phyloP scores from a whole-genome alignment of 2,113 vertebrate genomes.

The Todiramphus saurophagus region DNA sequence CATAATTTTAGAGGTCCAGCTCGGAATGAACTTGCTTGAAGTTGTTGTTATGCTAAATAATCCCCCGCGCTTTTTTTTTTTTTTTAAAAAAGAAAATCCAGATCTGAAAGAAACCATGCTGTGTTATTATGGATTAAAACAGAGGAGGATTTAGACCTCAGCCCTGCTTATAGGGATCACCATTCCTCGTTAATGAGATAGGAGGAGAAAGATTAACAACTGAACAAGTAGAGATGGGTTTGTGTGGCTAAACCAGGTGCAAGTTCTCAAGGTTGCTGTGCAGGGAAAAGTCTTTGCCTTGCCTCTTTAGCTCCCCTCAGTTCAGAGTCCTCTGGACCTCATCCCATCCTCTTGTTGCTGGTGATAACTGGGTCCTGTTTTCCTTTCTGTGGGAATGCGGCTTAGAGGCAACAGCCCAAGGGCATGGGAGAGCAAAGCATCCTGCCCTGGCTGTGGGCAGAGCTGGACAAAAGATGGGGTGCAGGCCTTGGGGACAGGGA shows the following conservation, averaged over 20 bases:
- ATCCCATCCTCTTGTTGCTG: not conserved
- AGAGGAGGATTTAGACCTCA: conserved; percentile 67
- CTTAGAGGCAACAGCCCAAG: not conserved
- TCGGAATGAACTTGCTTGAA: not conserved
- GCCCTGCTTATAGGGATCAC: conserved; percentile 70
- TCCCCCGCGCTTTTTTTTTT: conserved; percentile 15
- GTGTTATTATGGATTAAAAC: conserved; percentile 78
- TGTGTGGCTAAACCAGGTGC: not conserved
- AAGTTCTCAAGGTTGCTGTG: not conserved
- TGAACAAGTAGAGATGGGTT: not conserved
- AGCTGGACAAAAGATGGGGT: not conserved
- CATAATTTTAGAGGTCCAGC: not conserved
- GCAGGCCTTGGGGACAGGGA: not conserved
- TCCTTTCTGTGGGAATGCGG: not conserved
- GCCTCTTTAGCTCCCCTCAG: not conserved
- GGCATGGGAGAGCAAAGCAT: not conserved
- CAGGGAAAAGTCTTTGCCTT: not conserved
- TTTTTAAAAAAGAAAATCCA: not conserved
- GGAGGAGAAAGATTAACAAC: conserved; percentile 24
- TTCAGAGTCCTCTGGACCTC: not conserved
- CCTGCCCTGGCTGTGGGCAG: not conserved
- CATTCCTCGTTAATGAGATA: conserved; percentile 71
- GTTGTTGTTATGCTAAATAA: conserved; percentile 60
- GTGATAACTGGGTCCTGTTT: not conserved
- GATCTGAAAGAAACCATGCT: conserved; percentile 63